phyloP scores from a whole-genome alignment of 2,888 invertebrate genomes.

The Aromia moschata region DNA sequence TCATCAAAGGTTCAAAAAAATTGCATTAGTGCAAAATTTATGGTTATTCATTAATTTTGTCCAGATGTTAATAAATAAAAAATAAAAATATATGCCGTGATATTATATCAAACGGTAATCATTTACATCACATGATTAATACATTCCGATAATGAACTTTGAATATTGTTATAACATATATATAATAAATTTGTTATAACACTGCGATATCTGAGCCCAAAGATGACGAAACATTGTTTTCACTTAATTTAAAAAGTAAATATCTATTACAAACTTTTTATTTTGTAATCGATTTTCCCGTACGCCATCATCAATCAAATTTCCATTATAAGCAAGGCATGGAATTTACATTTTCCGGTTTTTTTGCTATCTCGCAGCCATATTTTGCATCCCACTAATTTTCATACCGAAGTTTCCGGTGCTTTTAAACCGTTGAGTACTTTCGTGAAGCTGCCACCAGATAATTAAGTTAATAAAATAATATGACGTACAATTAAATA shows the following conservation, averaged over 20 bases:
- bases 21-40: too few relatives aligned
- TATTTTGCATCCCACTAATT: not conserved
- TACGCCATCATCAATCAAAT: not conserved
- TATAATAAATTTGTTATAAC: too few relatives aligned
- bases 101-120: too few relatives aligned
- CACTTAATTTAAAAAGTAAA: not conserved
- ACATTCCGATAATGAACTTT: too few relatives aligned
- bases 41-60: too few relatives aligned
- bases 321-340: not conserved
- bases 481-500: not conserved
- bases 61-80: too few relatives aligned
- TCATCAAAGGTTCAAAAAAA: too few relatives aligned
- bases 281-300: not conserved
- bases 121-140: too few relatives aligned
- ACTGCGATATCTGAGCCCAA: not conserved
- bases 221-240: not conserved
- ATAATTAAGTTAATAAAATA: not conserved
- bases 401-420: not conserved
- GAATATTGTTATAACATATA: too few relatives aligned
- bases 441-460: not conserved
- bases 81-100: too few relatives aligned
- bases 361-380: not conserved
- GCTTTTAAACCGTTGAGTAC: not conserved
- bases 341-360: not conserved
- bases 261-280: not conserved